Conservation (phyloP, 1,140 invertebrate genomes). For the Drosophila arizonae region DNA sequence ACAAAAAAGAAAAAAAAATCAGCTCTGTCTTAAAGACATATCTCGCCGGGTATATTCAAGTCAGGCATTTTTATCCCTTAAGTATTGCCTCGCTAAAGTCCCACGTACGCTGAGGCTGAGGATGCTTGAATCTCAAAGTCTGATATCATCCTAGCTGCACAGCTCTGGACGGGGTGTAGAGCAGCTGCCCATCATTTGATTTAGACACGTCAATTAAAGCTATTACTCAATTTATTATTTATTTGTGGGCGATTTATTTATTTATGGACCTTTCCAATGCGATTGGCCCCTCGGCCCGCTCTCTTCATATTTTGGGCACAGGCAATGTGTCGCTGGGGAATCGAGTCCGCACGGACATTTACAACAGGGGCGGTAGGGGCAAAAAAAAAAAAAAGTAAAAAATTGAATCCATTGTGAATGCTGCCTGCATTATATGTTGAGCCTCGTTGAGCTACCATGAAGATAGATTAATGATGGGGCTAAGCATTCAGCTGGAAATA, state of each 20-base stretch:
- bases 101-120: slow-evolving; percentile 37
- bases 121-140: slow-evolving; percentile 34
- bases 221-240: slow-evolving; percentile 80
- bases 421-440: slow-evolving; percentile 2
- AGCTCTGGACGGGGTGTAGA: background rate
- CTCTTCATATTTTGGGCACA: slow-evolving; percentile 16
- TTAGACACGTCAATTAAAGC: slow-evolving; percentile 69
- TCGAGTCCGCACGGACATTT: slow-evolving; percentile 7
- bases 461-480: slow-evolving; percentile 75
- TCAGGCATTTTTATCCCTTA: background rate
- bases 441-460: slow-evolving; percentile 27
- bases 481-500: slow-evolving; percentile 48
- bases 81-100: slow-evolving; percentile 4
- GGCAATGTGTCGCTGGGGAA: slow-evolving; percentile 44
- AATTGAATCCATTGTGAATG: slow-evolving; percentile 30
- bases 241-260: slow-evolving; percentile 60
- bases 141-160: background rate
- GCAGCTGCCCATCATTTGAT: slow-evolving; percentile 33
- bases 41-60: background rate
- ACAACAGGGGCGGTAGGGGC: background rate
- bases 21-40: no score
- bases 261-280: slow-evolving; percentile 49
- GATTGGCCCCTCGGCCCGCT: slow-evolving; percentile 14
- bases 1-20: no score
- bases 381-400: background rate